These are phyloP conservation scores for Turritopsis rubra DNA, from an alignment of 30 jellyfish, hydroid and myxozoan genomes.

Conservation along the genomic window DNA sequence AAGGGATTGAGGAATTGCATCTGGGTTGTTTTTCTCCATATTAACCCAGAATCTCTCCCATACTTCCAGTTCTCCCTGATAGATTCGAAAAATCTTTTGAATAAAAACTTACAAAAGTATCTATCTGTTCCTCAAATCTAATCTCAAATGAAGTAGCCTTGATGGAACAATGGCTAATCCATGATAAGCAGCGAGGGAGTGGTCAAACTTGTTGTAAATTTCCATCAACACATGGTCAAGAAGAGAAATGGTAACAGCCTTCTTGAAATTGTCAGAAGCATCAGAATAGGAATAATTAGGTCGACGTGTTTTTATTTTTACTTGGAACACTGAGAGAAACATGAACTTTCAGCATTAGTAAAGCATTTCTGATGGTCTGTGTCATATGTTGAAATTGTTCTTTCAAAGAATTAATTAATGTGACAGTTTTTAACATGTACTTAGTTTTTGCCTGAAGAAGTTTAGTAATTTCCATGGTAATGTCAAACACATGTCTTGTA, in stretches of 20 bases:
- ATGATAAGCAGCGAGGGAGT: slow-evolving; percentile 1
- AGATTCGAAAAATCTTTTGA: neutral
- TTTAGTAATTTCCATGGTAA: too few species aligned
- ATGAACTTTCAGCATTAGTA: too few species aligned
- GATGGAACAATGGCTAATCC: slow-evolving; percentile 4
- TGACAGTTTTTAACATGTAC: too few species aligned
- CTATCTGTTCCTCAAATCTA: neutral
- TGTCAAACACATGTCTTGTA: too few species aligned
- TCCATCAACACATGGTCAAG: slow-evolving; percentile 14
- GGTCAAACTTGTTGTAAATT: neutral
- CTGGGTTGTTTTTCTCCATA: neutral
- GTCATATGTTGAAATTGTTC: too few species aligned
- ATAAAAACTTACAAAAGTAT: neutral
- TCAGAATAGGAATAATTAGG: too few species aligned
- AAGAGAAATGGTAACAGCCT: neutral
- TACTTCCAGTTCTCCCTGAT: slow-evolving; percentile 21
- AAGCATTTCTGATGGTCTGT: too few species aligned
- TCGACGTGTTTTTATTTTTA: too few species aligned
- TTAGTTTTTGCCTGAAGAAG: too few species aligned
- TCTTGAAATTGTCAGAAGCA: neutral
- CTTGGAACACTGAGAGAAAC: too few species aligned
- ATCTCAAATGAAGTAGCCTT: neutral
- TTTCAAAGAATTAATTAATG: too few species aligned
- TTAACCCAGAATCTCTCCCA: slow-evolving; percentile 22
- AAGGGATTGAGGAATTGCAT: neutral